A percentile compares a stretch with the other conserved stretches of the same genome.
phyloP scores from a whole-genome alignment of 2,113 vertebrate species.

The Benitochromis conjunctus region DNA sequence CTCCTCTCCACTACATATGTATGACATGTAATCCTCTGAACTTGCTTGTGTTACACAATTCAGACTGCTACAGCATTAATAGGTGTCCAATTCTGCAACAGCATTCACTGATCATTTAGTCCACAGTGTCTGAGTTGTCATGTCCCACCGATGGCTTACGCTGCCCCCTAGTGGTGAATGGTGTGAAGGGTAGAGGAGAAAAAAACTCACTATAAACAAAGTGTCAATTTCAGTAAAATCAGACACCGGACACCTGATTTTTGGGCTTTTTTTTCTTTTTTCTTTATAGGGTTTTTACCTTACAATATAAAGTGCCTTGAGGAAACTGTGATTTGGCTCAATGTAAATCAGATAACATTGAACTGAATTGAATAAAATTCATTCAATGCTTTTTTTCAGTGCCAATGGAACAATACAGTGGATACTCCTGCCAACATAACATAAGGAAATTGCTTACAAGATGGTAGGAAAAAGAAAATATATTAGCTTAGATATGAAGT shows the following conservation, averaged over 20 bases:
- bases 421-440: background rate
- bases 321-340: accelerated
- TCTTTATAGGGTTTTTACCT: accelerated
- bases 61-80: background rate
- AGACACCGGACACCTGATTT: no score
- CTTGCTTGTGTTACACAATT: background rate
- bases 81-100: background rate
- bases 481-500: background rate
- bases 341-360: background rate
- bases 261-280: no score
- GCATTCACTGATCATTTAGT: background rate
- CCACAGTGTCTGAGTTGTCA: accelerated
- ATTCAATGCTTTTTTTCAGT: background rate
- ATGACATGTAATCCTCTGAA: background rate
- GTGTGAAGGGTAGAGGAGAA: background rate
- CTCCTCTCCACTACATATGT: background rate
- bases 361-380: no score
- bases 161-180: background rate
- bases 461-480: background rate
- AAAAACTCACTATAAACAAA: background rate
- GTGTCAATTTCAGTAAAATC: background rate
- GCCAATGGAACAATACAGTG: background rate
- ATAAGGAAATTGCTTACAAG: background rate
- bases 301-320: background rate
- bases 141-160: background rate